Conservation (phyloP, 2,797 vertebrate species). For the Aythya fuligula region DNA sequence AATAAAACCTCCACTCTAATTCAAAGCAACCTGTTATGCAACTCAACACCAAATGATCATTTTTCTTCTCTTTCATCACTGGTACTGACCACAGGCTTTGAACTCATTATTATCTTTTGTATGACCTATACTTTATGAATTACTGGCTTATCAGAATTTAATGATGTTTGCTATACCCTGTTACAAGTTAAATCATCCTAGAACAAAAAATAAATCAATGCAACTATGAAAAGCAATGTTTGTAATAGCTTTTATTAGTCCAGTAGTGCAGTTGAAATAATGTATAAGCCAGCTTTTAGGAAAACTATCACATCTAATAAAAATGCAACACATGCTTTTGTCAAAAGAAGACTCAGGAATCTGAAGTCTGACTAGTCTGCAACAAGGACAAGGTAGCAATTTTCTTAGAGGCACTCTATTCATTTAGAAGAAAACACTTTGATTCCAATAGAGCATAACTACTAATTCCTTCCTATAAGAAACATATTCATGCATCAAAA, state of each 20-base stretch:
- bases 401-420: neutral
- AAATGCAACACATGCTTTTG: rapidly evolving
- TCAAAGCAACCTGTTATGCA: neutral
- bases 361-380: neutral
- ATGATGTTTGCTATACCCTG: neutral
- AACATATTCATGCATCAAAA: neutral
- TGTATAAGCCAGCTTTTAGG: neutral
- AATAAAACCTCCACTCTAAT: neutral
- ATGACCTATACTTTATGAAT: neutral
- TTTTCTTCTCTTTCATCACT: neutral
- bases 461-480: neutral
- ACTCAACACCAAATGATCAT: neutral
- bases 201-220: neutral
- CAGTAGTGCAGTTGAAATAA: neutral
- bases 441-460: neutral
- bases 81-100: neutral
- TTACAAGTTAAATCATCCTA: neutral
- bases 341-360: neutral
- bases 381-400: neutral
- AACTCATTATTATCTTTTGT: neutral
- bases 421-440: neutral
- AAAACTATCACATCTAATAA: neutral
- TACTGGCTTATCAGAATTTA: neutral
- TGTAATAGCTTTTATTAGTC: neutral
- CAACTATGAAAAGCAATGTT: neutral